Evolutionary conservation across 2,113 vertebrate species (phyloP).

Genomic region (Erythrocercus mccallii): DNA sequence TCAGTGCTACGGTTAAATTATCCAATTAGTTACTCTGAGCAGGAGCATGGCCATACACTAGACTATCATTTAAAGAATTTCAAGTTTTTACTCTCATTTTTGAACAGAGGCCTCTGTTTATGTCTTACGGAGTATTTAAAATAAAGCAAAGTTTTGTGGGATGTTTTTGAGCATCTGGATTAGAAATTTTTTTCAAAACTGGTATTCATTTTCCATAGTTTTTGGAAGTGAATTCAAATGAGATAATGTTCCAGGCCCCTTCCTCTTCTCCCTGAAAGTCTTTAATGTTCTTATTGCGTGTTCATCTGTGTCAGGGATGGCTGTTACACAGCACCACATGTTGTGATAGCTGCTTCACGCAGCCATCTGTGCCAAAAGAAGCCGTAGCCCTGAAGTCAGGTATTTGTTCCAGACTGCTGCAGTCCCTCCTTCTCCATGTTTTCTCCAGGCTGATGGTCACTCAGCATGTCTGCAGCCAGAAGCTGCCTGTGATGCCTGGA

Average conservation of each 20-base stretch:
- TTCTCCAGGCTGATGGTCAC: not conserved
- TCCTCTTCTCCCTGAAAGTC: not conserved
- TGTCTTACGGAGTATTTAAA: not conserved
- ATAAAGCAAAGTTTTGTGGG: not conserved
- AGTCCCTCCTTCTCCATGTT: not conserved
- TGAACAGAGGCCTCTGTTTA: not conserved
- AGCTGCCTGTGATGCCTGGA: not conserved
- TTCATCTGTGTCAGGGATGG: not conserved
- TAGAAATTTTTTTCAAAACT: not conserved
- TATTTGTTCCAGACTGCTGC: not conserved
- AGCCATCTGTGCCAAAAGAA: not conserved
- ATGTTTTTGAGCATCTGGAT: not conserved
- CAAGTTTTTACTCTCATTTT: not conserved
- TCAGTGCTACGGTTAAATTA: slow-evolving; percentile 16
- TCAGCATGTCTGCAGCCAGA: not conserved
- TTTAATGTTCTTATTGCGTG: not conserved
- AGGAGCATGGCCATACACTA: not conserved
- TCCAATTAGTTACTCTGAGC: not conserved
- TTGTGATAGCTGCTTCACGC: not conserved
- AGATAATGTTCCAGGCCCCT: not conserved
- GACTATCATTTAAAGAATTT: not conserved
- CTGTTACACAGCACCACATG: not conserved
- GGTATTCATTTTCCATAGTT: not conserved
- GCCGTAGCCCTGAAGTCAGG: not conserved
- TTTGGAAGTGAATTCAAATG: not conserved